Percentiles rank a stretch among this genome's conserved stretches.
Evolutionary conservation across 2,888 invertebrate genomes (phyloP).

Genomic region (Archips xylosteana): DNA sequence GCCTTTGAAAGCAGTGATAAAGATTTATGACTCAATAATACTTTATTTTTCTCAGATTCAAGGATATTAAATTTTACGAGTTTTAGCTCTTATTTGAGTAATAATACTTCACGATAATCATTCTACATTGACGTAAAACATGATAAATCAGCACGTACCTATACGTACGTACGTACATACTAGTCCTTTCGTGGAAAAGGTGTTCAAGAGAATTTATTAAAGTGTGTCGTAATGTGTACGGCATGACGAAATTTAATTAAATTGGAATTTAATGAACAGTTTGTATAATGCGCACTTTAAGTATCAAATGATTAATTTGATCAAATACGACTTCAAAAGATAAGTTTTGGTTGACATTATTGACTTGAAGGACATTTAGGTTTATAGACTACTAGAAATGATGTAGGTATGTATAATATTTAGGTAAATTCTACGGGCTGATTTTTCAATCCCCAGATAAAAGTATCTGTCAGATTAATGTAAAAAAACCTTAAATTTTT

Average conservation of each 20-base stretch:
- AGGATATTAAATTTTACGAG: conserved; percentile 77
- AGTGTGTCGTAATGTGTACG: not conserved
- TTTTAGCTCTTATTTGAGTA: conserved; percentile 74
- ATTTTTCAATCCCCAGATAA: no score
- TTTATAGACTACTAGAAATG: no score
- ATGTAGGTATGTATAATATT: no score
- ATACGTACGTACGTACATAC: conserved; percentile 46
- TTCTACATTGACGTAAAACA: conserved; percentile 58
- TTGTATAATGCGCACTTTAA: not conserved
- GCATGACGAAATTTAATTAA: not conserved
- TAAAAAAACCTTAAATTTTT: no score
- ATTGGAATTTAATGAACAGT: not conserved
- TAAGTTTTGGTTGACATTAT: no score
- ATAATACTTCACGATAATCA: conserved; percentile 71
- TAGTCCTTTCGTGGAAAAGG: not conserved
- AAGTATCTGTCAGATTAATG: no score
- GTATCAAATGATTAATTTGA: not conserved
- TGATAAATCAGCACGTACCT: conserved; percentile 59
- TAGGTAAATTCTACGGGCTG: no score
- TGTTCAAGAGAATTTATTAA: not conserved
- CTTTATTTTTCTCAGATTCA: conserved; percentile 81
- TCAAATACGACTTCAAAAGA: not conserved
- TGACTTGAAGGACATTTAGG: no score
- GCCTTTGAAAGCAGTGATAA: conserved; percentile 68
- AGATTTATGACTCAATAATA: conserved; percentile 81